Conservation (phyloP, 2,113 vertebrate genomes). For the Hirundichthys speculiger region DNA sequence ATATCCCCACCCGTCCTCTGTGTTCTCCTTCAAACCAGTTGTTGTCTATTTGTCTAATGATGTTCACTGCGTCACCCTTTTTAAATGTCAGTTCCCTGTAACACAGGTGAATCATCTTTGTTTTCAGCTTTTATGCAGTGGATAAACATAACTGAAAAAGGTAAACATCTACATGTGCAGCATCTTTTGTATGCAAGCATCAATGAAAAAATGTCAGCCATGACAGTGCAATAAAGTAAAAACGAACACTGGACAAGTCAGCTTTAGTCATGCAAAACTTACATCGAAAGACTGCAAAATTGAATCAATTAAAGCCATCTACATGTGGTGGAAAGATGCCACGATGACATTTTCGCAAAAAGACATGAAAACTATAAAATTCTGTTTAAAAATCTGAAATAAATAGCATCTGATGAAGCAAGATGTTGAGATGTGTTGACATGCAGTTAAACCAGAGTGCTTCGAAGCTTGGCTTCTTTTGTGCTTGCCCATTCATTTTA, state of each 20-base stretch:
- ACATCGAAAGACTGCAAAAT: background rate
- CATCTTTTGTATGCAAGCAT: conserved; percentile 2
- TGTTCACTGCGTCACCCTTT: conserved; percentile 95
- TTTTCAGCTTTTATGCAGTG: background rate
- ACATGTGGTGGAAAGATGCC: background rate
- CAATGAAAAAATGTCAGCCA: conserved; percentile 14
- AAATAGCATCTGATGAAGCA: background rate
- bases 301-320: conserved; percentile 7
- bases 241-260: background rate
- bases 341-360: background rate
- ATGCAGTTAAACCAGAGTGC: conserved; percentile 28
- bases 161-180: background rate
- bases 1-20: conserved; percentile 91
- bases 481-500: background rate
- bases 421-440: conserved; percentile 2
- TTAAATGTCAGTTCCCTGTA: conserved; percentile 97
- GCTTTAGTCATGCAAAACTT: conserved; percentile 26
- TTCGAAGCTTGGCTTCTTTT: conserved; percentile 1
- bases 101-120: conserved; percentile 52
- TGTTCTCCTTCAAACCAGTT: conserved; percentile 99
- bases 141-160: background rate
- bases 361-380: conserved; percentile 13
- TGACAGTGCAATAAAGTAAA: conserved; percentile 4
- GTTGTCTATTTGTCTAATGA: conserved; percentile 97
- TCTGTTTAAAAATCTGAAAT: background rate